Evolutionary conservation across 2,797 vertebrate genomes (phyloP).

Genomic region (Streptopelia turtur): DNA sequence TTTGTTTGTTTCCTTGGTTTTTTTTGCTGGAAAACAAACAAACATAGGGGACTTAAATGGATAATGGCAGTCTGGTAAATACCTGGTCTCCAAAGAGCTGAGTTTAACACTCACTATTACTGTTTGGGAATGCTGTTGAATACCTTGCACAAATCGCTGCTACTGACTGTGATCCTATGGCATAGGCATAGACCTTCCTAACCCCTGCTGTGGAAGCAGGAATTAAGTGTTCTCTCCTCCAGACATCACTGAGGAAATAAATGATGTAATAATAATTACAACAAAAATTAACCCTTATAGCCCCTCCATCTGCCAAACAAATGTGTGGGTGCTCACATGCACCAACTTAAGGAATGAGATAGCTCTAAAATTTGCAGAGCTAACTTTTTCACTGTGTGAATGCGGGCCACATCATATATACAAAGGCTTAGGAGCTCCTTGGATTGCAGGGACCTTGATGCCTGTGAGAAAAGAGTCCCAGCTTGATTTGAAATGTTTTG

Average conservation of each 20-base stretch:
- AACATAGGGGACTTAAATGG: background rate
- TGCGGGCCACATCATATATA: fast-evolving
- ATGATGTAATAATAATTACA: background rate
- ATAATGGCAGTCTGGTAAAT: background rate
- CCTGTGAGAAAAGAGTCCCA: conserved; percentile 10
- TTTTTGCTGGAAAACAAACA: too few species aligned
- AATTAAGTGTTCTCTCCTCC: background rate
- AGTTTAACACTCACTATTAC: background rate
- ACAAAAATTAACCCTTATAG: background rate
- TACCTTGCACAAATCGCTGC: background rate
- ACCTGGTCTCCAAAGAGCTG: background rate
- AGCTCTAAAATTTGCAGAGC: background rate
- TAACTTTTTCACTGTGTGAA: background rate
- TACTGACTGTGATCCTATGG: background rate
- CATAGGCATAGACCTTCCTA: background rate
- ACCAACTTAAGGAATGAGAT: background rate
- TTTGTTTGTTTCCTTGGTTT: background rate
- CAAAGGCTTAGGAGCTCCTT: background rate
- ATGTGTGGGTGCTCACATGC: background rate
- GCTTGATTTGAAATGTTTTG: conserved; percentile 37
- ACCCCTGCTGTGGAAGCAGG: fast-evolving
- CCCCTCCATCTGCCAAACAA: background rate
- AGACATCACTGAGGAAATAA: background rate
- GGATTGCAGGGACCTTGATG: conserved; percentile 16
- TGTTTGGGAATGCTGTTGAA: fast-evolving